A percentile compares a stretch with the other conserved stretches of the same genome.
phyloP scores from a whole-genome alignment of 2,113 vertebrate genomes.

The Cebidichthys violaceus region DNA sequence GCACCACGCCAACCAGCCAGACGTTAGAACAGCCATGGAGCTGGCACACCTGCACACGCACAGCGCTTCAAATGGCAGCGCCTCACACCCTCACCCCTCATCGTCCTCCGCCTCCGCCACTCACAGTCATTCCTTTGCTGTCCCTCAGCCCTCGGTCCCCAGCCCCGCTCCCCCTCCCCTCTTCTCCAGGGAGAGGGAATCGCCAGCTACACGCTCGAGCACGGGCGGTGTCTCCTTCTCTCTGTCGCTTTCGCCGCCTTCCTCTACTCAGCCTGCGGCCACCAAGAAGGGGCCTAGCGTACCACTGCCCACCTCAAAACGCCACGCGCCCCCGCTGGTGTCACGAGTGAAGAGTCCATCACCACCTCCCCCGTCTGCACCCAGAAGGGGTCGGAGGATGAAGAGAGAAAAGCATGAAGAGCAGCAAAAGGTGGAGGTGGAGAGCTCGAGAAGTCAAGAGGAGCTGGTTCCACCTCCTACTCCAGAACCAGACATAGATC shows the following conservation, averaged over 20 bases:
- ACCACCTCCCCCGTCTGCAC: conserved; percentile 63
- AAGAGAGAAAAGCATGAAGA: conserved; percentile 79
- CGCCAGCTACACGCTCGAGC: conserved; percentile 58
- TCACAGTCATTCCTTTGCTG: conserved; percentile 73
- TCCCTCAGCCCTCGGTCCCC: conserved; percentile 74
- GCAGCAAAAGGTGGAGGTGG: conserved; percentile 69
- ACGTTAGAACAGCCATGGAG: conserved; percentile 84
- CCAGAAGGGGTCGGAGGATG: conserved; percentile 76
- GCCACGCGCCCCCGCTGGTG: neutral
- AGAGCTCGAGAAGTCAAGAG: conserved; percentile 66
- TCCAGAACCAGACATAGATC: conserved; percentile 76
- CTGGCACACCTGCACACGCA: conserved; percentile 74
- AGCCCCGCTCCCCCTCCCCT: conserved; percentile 68
- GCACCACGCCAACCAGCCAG: conserved; percentile 82
- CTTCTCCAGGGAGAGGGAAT: conserved; percentile 78
- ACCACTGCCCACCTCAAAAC: conserved; percentile 40
- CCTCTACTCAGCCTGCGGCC: conserved; percentile 33
- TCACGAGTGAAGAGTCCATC: conserved; percentile 71
- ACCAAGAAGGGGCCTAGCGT: conserved; percentile 62
- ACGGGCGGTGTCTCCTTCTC: conserved; percentile 79
- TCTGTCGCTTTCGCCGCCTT: conserved; percentile 76
- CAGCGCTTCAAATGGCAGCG: conserved; percentile 64
- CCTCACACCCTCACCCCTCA: conserved; percentile 63
- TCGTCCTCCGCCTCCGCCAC: conserved; percentile 48
- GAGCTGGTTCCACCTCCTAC: conserved; percentile 79